Percentiles rank a stretch among this genome's conserved stretches.
These are phyloP conservation scores for Mythimna pallens DNA, from an alignment of 2,888 invertebrate genomes.

Conservation along the genomic window DNA sequence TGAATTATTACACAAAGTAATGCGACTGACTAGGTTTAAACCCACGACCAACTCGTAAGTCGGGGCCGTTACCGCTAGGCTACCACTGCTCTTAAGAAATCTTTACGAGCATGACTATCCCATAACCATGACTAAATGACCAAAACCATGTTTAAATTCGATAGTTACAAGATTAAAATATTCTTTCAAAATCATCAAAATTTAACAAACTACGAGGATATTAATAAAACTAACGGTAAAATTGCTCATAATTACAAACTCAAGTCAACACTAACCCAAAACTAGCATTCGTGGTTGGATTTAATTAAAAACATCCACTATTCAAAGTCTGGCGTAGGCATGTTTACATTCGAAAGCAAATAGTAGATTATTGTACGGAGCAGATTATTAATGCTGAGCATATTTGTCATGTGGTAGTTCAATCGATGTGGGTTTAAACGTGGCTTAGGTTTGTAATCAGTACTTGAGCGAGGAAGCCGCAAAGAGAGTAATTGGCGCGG, in stretches of 20 bases:
- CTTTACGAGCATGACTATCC: too few relatives aligned
- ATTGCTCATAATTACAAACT: conserved; percentile 30
- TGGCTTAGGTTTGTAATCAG: conserved; percentile 61
- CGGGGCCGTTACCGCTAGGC: too few relatives aligned
- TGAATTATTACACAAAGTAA: too few relatives aligned
- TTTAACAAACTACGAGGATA: neutral
- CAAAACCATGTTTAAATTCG: too few relatives aligned
- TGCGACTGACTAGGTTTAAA: too few relatives aligned
- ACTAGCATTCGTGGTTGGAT: conserved; percentile 27
- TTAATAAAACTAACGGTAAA: conserved; percentile 1
- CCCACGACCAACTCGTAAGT: too few relatives aligned
- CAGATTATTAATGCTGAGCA: conserved; percentile 57
- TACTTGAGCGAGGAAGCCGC: conserved; percentile 28
- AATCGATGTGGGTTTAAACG: conserved; percentile 61
- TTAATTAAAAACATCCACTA: conserved; percentile 58
- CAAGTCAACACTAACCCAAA: conserved; percentile 36
- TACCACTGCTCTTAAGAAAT: too few relatives aligned
- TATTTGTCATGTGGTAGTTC: conserved; percentile 63
- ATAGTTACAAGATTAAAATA: neutral
- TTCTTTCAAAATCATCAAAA: neutral
- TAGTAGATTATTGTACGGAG: conserved; percentile 57
- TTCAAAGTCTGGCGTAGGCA: conserved; percentile 35
- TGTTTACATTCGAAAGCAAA: conserved; percentile 54
- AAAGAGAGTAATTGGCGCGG: conserved; percentile 25
- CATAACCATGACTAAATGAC: too few relatives aligned